These are phyloP conservation scores for Xylocampa areola DNA, from an alignment of 2,888 invertebrate genomes.

Conservation along the genomic window DNA sequence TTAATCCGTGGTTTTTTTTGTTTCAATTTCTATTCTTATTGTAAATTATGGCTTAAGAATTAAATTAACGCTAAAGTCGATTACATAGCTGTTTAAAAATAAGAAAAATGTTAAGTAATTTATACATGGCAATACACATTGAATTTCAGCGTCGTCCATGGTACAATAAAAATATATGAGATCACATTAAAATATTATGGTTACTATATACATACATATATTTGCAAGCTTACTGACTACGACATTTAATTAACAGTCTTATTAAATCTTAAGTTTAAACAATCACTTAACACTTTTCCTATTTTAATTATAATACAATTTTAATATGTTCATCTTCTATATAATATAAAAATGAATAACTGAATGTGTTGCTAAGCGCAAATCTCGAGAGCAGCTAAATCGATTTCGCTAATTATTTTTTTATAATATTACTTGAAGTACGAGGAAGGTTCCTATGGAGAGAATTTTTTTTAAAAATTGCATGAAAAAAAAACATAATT, in stretches of 20 bases:
- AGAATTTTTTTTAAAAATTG: too few relatives aligned
- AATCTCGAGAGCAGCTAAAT: too few relatives aligned
- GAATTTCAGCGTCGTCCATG: too few relatives aligned
- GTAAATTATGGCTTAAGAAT: slow-evolving; percentile 8
- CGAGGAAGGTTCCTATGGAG: too few relatives aligned
- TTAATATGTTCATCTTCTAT: slow-evolving; percentile 49
- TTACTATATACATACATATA: neutral
- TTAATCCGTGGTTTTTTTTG: slow-evolving; percentile 62
- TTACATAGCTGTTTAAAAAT: slow-evolving; percentile 42
- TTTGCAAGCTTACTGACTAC: slow-evolving; percentile 11
- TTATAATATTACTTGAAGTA: too few relatives aligned
- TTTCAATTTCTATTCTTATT: slow-evolving; percentile 31
- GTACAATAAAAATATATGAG: too few relatives aligned
- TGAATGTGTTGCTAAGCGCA: neutral
- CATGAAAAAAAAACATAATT: too few relatives aligned
- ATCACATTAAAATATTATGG: neutral
- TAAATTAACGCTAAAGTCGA: slow-evolving; percentile 12
- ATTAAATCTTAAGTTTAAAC: slow-evolving; percentile 6
- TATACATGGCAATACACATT: slow-evolving; percentile 34
- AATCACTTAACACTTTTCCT: slow-evolving; percentile 67
- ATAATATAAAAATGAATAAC: neutral
- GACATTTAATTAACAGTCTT: slow-evolving; percentile 1
- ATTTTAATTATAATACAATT: slow-evolving; percentile 64
- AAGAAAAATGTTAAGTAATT: slow-evolving; percentile 67
- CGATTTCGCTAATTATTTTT: too few relatives aligned